phyloP scores from a whole-genome alignment of 2,113 vertebrate genomes.

The Vicugna pacos region DNA sequence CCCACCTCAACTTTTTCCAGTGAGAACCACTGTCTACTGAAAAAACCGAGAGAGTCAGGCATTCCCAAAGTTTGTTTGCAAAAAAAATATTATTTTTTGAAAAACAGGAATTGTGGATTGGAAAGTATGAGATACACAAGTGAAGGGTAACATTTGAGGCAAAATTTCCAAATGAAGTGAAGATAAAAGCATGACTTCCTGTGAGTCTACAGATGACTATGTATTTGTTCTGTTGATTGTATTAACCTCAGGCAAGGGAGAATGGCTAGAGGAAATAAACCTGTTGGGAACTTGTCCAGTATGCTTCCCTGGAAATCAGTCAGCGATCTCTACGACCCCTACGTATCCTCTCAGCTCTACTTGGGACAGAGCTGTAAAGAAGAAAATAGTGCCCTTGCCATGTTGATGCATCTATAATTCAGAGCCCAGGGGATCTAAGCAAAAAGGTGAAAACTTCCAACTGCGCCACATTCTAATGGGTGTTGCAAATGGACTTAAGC shows the following conservation, averaged over 20 bases:
- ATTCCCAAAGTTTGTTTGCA: neutral
- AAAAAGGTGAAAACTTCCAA: neutral
- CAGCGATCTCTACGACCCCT: neutral
- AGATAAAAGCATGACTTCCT: neutral
- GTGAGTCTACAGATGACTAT: neutral
- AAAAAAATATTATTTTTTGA: constrained; percentile 17
- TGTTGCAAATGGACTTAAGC: neutral
- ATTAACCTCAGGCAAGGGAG: neutral
- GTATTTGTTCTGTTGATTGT: neutral
- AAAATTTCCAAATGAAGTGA: neutral
- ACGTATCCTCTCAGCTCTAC: neutral
- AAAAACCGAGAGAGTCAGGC: neutral
- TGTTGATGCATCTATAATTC: neutral
- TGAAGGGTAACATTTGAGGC: neutral
- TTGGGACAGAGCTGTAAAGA: neutral
- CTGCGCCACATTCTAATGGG: neutral
- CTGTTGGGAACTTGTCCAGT: neutral
- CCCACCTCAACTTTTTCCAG: neutral
- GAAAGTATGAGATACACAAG: neutral
- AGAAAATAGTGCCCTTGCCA: neutral
- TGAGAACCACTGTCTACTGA: neutral
- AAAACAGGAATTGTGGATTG: neutral
- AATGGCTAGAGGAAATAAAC: neutral
- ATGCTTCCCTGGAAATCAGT: neutral
- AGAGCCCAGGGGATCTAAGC: neutral